Conservation (phyloP, 2,888 invertebrate species). For the Drosophila imparisetae region DNA sequence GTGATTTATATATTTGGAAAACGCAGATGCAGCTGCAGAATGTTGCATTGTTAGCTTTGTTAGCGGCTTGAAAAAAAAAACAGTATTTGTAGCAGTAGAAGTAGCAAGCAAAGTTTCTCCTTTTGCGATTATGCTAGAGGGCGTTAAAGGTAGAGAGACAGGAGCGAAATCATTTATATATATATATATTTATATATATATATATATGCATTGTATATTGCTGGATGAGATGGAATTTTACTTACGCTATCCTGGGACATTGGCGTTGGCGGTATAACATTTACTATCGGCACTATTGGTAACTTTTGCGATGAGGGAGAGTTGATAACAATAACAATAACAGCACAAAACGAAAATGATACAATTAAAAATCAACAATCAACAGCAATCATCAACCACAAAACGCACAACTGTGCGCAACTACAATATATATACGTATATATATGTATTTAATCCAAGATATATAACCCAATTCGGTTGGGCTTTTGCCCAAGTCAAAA, state of each 20-base stretch:
- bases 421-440: constrained; percentile 22
- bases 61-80: constrained; percentile 19
- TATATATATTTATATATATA: neutral
- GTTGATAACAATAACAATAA: constrained; percentile 52
- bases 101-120: constrained; percentile 43
- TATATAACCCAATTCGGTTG: neutral
- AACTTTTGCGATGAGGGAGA: constrained; percentile 72
- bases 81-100: constrained; percentile 13
- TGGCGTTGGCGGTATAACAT: constrained; percentile 73
- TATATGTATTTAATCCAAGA: neutral
- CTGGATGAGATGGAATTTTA: constrained; percentile 53
- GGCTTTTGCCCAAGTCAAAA: constrained; percentile 13
- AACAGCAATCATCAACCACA: constrained; percentile 32
- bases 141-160: constrained; percentile 12
- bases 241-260: constrained; percentile 76
- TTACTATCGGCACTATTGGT: constrained; percentile 79
- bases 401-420: constrained; percentile 36
- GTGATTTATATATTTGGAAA: constrained; percentile 9
- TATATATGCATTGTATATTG: neutral
- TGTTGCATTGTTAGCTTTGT: constrained; percentile 34
- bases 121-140: constrained; percentile 19
- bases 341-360: constrained; percentile 57
- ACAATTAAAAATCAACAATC: constrained; percentile 49
- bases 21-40: constrained; percentile 14
- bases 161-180: constrained; percentile 19